Evolutionary conservation across 2,888 invertebrate species (phyloP), one percentile per base, ranked within the genome.

Genomic region (Rapana venosa): DNA sequence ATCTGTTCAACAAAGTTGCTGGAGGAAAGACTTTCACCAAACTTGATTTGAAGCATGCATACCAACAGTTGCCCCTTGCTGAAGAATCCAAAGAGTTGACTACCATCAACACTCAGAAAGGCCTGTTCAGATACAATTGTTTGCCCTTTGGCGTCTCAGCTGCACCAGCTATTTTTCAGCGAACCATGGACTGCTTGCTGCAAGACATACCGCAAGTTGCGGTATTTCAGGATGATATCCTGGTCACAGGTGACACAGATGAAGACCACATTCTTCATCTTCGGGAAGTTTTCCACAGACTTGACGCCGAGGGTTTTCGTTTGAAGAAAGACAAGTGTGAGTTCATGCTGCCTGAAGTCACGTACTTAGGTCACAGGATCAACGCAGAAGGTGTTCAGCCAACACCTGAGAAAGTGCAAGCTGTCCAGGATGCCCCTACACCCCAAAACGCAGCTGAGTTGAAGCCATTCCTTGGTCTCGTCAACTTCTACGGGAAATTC

Each of bases 101-200:
- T 0, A 91, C 92, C 5, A 93, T 93, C 61, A 93, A 93, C 87
- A 93, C 93, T 8, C 91, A 88, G 79, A 90, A 91, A 87, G 93
- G 93, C 5, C 87, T 93, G 4, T 93, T 87, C 88, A 61, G 77
- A 8, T 93, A 92, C 77, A 90, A 87, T 32, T 83, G 92, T 20
- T 66, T 93, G 47, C 90, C 91, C 26, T 93, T 88, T 90, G 93
- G 92, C 8, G 90, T 93, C 20, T 90, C 90, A 20, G 77, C 91
- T 17, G 91, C 92, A 6, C 91, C 91, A 32, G 90, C 35, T 15
- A 89, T 92, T 20, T 92, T 92, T 77, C 92, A 93, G 87, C 26
- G 66, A 0, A 87, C 91, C 26, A 93, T 93, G 93, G 93, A 94
- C 26, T 74, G 87, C 13, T 58, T 92, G 15, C 77, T 92, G 36